Evolutionary conservation across 1,140 invertebrate species (phyloP).

Genomic region (Asbolus verrucosus): DNA sequence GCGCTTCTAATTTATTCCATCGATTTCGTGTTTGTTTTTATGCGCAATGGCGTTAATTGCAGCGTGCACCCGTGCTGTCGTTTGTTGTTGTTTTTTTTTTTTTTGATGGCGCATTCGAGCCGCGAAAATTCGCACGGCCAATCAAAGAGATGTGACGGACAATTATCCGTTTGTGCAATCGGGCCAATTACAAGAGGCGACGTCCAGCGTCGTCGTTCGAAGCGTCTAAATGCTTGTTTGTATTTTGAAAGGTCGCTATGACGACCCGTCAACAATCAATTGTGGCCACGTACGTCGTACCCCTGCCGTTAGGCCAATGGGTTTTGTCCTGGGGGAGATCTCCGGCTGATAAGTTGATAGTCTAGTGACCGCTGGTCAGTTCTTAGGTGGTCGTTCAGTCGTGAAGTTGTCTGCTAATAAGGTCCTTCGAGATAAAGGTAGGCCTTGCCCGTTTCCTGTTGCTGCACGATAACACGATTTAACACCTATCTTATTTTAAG

Average conservation of each 20-base stretch:
- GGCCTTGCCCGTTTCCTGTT: slow-evolving; percentile 29
- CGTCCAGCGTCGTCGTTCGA: slow-evolving; percentile 22
- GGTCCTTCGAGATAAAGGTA: slow-evolving; percentile 34
- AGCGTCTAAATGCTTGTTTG: slow-evolving; percentile 54
- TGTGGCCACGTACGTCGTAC: slow-evolving; percentile 59
- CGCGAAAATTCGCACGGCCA: no score
- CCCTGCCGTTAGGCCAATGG: slow-evolving; percentile 53
- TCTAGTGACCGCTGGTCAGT: slow-evolving; percentile 60
- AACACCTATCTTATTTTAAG: slow-evolving; percentile 20
- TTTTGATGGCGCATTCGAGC: no score
- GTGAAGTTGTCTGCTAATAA: slow-evolving; percentile 50
- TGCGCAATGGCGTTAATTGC: no score
- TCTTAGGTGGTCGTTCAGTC: slow-evolving; percentile 53
- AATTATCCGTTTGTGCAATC: slow-evolving; percentile 1
- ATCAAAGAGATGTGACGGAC: no score
- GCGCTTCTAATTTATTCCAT: no score
- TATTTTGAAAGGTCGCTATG: slow-evolving; percentile 61
- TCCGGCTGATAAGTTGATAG: slow-evolving; percentile 59
- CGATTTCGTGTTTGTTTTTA: no score
- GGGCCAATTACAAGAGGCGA: slow-evolving; percentile 17
- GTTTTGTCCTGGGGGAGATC: slow-evolving; percentile 56
- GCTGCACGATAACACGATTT: slow-evolving; percentile 25
- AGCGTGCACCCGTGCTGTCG: no score
- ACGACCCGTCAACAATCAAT: slow-evolving; percentile 62
- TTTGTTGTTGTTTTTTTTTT: no score